phyloP scores from a whole-genome alignment of 2,797 vertebrate species.

The Poecilia picta region DNA sequence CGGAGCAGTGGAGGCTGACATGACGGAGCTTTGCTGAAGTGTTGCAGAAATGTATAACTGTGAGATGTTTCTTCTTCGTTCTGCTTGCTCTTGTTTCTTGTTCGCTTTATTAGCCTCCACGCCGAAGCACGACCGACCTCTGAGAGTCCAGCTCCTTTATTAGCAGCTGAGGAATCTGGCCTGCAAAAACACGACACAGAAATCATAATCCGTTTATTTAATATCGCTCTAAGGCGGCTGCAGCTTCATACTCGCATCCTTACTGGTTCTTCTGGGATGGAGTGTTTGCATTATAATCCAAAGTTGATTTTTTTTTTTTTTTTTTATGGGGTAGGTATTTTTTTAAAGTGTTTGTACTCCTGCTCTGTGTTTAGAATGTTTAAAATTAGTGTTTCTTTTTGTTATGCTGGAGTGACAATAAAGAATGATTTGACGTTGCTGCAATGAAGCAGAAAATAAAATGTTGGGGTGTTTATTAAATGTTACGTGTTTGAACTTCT shows the following conservation, averaged over 20 bases:
- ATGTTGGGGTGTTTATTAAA: background rate
- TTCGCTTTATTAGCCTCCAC: conserved; percentile 9
- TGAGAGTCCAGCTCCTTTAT: conserved; percentile 24
- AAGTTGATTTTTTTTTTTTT: conserved; percentile 13
- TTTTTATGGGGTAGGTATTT: conserved; percentile 29
- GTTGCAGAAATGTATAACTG: background rate
- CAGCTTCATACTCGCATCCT: background rate
- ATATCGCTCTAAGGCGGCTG: conserved; percentile 9
- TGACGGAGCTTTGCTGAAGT: background rate
- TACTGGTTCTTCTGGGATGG: background rate
- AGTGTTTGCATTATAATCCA: background rate
- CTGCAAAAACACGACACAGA: conserved; percentile 4
- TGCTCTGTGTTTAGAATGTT: background rate
- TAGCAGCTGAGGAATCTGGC: background rate
- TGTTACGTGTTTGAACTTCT: background rate
- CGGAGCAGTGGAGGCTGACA: background rate
- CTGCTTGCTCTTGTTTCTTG: conserved; percentile 12
- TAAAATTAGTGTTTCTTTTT: background rate
- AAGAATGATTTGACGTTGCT: background rate
- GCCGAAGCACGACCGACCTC: conserved; percentile 14
- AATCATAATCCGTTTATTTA: conserved; percentile 3
- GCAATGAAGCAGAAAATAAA: background rate
- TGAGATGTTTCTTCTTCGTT: background rate
- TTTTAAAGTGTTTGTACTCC: conserved; percentile 18
- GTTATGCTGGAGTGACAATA: background rate